Conservation (phyloP, 2,888 invertebrate species). For the Cheilosia pagana region DNA sequence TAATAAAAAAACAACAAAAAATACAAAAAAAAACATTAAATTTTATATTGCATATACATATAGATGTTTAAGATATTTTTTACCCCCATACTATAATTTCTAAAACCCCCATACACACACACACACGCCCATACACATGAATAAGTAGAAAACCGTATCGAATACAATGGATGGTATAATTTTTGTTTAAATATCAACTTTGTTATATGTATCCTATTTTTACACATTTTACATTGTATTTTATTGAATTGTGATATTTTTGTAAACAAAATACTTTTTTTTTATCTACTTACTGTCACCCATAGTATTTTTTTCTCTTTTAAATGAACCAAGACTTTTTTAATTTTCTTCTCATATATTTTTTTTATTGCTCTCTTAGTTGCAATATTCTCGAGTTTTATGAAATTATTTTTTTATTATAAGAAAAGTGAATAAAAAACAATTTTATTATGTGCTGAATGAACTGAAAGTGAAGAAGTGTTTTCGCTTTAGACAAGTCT, state of each 20-base stretch:
- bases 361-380: slow-evolving; percentile 10
- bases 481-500: neutral
- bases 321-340: neutral
- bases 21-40: neutral
- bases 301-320: slow-evolving; percentile 12
- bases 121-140: slow-evolving; percentile 11
- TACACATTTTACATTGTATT: slow-evolving; percentile 58
- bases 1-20: neutral
- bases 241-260: slow-evolving; percentile 75
- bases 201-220: slow-evolving; percentile 55
- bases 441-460: neutral
- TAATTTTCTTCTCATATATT: neutral
- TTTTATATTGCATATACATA: slow-evolving; percentile 23
- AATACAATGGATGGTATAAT: slow-evolving; percentile 22
- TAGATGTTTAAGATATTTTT: slow-evolving; percentile 44
- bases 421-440: too few relatives aligned
- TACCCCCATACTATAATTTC: neutral
- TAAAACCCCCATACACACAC: slow-evolving; percentile 27
- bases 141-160: slow-evolving; percentile 42
- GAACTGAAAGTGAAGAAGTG: neutral
- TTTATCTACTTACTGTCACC: slow-evolving; percentile 40
- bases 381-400: slow-evolving; percentile 5
- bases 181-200: slow-evolving; percentile 28
- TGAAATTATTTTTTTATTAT: too few relatives aligned
- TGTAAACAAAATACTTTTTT: slow-evolving; percentile 62